Base-by-base conservation (phyloP, 2,113 vertebrate species). In the Paraplagusia blochii region DNA sequence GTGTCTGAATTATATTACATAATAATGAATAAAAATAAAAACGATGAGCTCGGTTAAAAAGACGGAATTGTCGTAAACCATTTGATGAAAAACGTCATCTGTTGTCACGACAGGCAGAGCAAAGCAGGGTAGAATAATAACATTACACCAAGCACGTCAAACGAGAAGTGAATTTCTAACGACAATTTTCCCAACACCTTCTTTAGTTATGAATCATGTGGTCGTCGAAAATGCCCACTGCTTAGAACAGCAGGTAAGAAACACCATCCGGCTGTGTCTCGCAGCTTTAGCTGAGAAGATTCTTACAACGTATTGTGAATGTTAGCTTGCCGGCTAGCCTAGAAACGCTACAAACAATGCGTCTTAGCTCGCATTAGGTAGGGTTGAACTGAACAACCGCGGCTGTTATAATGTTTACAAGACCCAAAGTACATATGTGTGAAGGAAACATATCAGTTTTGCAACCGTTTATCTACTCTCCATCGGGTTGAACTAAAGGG, bases 131-230 rank as follows among this genome's bases (percentile, higher is more conserved):
- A 48, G 66, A 63, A 56, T 63, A 60, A 64, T 63, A 72, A 76
- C 65, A 69, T 17, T 48, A 69, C 69, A 81, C 60, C 83, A 83
- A 85, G 79, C 77, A 82, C 84, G 85, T 80, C 89, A 74, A 86
- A 90, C 88, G 90, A 92, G 90, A 87, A 86, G 88, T 60, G 78
- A 69, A 70, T 72, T 84, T 77, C 74, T 80, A 82, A 79, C 86
- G 88, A 82, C 88, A 88, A 73, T 87, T 77, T 90, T 77, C 87
- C 91, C 90, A 88, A 91, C 85, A 81, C 92, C 90, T 89, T 91
- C 92, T 86, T 90, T 93, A 94, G 95, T 95, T 94, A 97, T 98
- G 95, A 97, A 94, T 97, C 95, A 97, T 95, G 95, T 97, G 95
- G 93, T 94, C 87, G 93, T 95, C 83, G 95, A 96, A 87, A 95